Conservation (phyloP, 2,888 invertebrate species). For the Invenusta paracnida region DNA sequence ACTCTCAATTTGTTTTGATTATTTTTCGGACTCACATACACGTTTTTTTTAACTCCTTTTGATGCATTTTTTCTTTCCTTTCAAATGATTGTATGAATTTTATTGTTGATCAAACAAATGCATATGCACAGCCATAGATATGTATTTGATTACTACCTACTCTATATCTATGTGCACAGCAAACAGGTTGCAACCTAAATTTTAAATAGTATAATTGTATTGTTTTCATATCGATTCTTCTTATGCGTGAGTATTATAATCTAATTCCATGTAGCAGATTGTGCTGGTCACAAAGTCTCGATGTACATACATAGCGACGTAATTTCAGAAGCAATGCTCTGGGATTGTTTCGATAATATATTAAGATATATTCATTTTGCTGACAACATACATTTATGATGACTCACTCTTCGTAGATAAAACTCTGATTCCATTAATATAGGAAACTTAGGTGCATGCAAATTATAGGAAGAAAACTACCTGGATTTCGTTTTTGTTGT, state of each 20-base stretch:
- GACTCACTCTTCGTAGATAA: neutral
- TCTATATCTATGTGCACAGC: neutral
- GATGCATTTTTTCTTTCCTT: no score
- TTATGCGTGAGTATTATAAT: neutral
- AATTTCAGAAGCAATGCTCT: neutral
- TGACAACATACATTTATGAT: neutral
- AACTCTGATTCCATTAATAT: neutral
- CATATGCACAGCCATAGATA: no score
- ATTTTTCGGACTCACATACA: neutral
- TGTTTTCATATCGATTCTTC: neutral
- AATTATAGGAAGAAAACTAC: neutral
- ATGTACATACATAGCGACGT: neutral
- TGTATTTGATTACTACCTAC: no score
- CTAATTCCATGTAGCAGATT: neutral
- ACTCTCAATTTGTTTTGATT: neutral
- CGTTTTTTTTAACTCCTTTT: no score
- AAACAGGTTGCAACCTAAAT: neutral
- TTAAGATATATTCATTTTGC: neutral
- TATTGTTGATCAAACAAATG: no score
- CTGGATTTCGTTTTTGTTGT: neutral
- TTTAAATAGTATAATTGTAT: neutral
- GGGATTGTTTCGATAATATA: neutral
- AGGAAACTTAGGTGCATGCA: neutral
- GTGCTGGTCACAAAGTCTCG: neutral
- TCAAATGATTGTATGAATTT: no score